These are phyloP conservation scores for Pantala flavescens DNA, from an alignment of 1,140 invertebrate species.

Conservation along the genomic window DNA sequence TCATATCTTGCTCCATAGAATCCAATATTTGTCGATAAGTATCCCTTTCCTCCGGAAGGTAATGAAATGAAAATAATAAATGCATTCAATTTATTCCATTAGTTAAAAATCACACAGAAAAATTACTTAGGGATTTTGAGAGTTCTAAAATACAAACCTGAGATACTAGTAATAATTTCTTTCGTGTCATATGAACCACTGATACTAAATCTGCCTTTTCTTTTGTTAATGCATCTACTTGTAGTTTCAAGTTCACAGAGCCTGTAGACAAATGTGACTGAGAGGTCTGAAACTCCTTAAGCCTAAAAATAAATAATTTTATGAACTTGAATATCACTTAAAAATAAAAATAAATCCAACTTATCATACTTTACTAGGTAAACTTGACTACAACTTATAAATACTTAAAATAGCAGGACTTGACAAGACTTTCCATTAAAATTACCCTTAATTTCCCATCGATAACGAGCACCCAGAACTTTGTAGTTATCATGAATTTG, in stretches of 20 bases:
- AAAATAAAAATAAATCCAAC: not conserved
- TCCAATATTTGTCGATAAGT: not conserved
- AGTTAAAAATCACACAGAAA: not conserved
- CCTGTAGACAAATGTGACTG: not conserved
- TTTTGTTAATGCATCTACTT: not conserved
- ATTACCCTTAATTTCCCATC: too few species aligned
- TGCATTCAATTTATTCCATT: not conserved
- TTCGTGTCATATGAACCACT: not conserved
- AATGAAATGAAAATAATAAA: not conserved
- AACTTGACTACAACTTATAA: not conserved
- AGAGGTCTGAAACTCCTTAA: not conserved
- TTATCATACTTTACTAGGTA: not conserved
- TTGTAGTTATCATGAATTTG: too few species aligned
- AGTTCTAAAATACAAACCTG: not conserved
- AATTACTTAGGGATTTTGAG: not conserved
- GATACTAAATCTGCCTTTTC: not conserved
- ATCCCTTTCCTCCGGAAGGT: not conserved
- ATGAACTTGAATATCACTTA: not conserved
- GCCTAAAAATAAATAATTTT: not conserved
- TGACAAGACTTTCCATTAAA: too few species aligned
- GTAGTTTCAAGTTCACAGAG: not conserved
- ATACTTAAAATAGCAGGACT: too few species aligned
- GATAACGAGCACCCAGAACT: too few species aligned
- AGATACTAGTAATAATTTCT: not conserved
- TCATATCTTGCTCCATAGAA: constrained; percentile 5